phyloP scores from a whole-genome alignment of 2,888 invertebrate species.

The Nephrotoma flavescens region DNA sequence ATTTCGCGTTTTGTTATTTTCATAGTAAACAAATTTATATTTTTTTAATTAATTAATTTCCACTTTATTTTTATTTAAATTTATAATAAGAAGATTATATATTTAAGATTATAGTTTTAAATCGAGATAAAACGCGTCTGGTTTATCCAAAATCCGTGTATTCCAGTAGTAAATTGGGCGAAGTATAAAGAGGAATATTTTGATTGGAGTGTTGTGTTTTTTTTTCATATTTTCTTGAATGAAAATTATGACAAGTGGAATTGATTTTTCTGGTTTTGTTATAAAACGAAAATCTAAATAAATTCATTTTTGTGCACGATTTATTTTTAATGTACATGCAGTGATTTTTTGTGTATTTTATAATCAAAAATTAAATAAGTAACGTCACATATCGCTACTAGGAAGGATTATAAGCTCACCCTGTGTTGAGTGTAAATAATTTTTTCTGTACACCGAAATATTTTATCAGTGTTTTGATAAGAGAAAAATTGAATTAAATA shows the following conservation, averaged over 20 bases:
- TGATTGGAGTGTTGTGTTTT: background rate
- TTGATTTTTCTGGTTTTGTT: background rate
- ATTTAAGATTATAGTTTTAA: background rate
- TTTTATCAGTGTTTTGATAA: background rate
- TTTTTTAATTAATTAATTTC: background rate
- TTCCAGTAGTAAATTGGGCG: background rate
- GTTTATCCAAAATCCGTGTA: background rate
- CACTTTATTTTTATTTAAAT: background rate
- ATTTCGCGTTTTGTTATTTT: background rate
- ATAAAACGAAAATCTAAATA: background rate
- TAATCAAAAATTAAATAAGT: background rate
- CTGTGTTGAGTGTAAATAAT: background rate
- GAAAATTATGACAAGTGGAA: background rate
- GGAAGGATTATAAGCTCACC: background rate
- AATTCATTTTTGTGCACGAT: background rate
- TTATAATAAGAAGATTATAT: no score
- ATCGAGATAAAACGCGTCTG: background rate
- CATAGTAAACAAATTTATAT: background rate
- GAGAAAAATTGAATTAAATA: background rate
- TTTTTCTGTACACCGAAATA: background rate
- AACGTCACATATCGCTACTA: background rate
- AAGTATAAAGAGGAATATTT: background rate
- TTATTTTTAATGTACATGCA: background rate
- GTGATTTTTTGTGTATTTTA: background rate
- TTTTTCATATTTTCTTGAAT: background rate